Conservation (phyloP, 2,113 vertebrate species). For the Gorsachius goisagi region DNA sequence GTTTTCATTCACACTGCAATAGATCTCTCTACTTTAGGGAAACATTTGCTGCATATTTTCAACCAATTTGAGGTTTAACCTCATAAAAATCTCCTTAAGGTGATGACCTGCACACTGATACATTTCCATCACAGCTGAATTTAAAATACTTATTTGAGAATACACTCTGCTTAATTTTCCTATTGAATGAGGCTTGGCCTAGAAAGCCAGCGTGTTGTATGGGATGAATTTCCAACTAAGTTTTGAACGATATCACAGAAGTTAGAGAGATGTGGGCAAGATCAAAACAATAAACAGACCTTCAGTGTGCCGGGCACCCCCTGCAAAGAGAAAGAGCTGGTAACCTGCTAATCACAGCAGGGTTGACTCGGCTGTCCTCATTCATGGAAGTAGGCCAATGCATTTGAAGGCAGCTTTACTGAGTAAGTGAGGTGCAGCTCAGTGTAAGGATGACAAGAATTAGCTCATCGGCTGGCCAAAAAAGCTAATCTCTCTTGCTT, state of each 20-base stretch:
- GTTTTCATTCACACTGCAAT: conserved; percentile 18
- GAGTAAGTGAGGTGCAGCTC: not conserved
- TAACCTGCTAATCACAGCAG: not conserved
- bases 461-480: not conserved
- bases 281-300: not conserved
- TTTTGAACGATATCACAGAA: not conserved
- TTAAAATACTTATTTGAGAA: not conserved
- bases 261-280: not conserved
- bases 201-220: not conserved
- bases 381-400: not conserved
- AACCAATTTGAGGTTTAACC: not conserved
- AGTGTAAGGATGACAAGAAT: not conserved
- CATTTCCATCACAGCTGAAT: not conserved
- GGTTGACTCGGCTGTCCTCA: not conserved
- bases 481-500: not conserved
- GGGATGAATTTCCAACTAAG: not conserved
- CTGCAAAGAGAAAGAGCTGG: not conserved
- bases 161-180: not conserved
- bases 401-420: not conserved
- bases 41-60: not conserved
- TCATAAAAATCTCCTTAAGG: conserved; percentile 2
- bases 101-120: not conserved
- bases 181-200: not conserved
- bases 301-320: not conserved
- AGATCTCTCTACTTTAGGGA: not conserved